Percentiles rank a stretch among this genome's conserved stretches.
Conservation (phyloP, 1,140 invertebrate species). For the Aphaenogaster ashmeadi region DNA sequence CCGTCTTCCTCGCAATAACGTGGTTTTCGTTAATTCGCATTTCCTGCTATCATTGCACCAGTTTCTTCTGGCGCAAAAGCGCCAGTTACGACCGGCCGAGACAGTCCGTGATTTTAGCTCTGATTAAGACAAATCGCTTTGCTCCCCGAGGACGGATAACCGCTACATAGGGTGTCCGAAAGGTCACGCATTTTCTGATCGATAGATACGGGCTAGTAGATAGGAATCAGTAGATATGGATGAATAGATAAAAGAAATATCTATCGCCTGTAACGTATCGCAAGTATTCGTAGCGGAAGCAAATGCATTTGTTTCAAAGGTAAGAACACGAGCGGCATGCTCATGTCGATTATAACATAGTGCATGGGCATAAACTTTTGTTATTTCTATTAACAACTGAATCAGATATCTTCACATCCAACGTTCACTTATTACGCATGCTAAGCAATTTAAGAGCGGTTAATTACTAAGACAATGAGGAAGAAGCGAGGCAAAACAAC, state of each 20-base stretch:
- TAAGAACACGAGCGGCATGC: neutral
- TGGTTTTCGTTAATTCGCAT: conserved; percentile 26
- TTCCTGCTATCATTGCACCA: conserved; percentile 1
- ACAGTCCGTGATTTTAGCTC: conserved; percentile 37
- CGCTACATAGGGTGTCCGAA: neutral
- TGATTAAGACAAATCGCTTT: conserved; percentile 62
- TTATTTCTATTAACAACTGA: neutral
- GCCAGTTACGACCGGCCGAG: neutral
- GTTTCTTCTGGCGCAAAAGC: conserved; percentile 2
- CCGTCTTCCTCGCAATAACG: conserved; percentile 4
- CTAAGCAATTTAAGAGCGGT: neutral
- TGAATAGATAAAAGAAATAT: conserved; percentile 14
- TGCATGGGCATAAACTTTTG: neutral
- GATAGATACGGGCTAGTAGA: neutral
- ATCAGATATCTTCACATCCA: neutral
- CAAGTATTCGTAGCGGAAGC: neutral
- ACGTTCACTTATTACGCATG: neutral
- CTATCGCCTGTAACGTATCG: neutral
- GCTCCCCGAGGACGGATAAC: conserved; percentile 8
- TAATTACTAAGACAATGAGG: neutral
- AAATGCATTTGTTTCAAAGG: neutral
- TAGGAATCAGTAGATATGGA: neutral
- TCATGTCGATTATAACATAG: neutral
- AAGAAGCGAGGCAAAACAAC: neutral
- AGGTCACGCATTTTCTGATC: conserved; percentile 21